Percentiles rank a stretch among this genome's conserved stretches.
Evolutionary conservation across 2,113 vertebrate species (phyloP).

Genomic region (Tetrax tetrax): DNA sequence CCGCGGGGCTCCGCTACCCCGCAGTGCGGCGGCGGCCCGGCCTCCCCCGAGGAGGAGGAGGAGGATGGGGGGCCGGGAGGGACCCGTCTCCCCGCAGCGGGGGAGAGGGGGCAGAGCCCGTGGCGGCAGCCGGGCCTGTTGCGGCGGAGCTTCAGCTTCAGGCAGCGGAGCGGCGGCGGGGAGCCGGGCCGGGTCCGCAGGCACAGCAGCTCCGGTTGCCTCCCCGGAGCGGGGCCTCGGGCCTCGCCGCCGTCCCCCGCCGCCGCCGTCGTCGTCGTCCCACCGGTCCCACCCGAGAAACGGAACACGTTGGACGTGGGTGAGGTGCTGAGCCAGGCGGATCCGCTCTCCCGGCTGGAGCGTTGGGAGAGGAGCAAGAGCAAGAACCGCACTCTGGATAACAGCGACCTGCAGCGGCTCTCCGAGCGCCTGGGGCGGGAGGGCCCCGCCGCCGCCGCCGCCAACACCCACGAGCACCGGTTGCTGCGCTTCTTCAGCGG

Average conservation of each 20-base stretch:
- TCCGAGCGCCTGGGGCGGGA: constrained; percentile 76
- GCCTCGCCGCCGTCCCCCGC: background rate
- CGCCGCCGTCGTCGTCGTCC: background rate
- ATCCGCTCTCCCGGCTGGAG: constrained; percentile 78
- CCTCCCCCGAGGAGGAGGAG: background rate
- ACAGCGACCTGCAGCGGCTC: constrained; percentile 87
- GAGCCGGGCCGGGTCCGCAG: constrained; percentile 79
- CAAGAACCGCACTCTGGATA: constrained; percentile 92
- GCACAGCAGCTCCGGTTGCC: constrained; percentile 69
- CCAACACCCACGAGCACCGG: constrained; percentile 75
- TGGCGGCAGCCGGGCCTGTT: constrained; percentile 75
- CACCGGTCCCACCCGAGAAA: constrained; percentile 59
- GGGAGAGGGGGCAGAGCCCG: background rate
- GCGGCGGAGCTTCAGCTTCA: constrained; percentile 89
- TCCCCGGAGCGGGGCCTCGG: background rate
- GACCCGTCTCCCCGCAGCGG: background rate
- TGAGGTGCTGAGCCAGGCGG: constrained; percentile 81
- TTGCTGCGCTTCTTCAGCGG: constrained; percentile 91
- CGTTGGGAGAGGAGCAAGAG: constrained; percentile 80
- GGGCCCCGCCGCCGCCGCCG: constrained; percentile 38
- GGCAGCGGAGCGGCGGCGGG: constrained; percentile 82
- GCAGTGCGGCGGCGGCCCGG: no score
- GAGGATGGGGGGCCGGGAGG: background rate
- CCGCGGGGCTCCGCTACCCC: background rate
- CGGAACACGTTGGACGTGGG: constrained; percentile 83